phyloP scores from a whole-genome alignment of 2,113 vertebrate species.

The Pristiophorus japonicus region DNA sequence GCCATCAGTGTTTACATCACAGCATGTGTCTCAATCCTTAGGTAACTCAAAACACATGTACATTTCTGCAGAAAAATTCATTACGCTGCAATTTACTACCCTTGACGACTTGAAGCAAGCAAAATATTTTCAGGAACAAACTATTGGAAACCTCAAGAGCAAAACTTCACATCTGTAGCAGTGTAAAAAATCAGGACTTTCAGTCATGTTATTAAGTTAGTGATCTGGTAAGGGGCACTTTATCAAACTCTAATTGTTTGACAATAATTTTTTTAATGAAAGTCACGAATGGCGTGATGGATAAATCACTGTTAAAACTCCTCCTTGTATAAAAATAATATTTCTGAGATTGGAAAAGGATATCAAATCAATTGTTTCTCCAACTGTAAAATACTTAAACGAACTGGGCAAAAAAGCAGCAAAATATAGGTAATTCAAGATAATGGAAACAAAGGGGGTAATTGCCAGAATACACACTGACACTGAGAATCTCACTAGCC shows the following conservation, averaged over 20 bases:
- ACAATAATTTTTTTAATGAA: neutral
- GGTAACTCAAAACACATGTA: slow-evolving; percentile 76
- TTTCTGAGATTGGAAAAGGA: neutral
- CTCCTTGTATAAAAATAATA: neutral
- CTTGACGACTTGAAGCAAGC: slow-evolving; percentile 48
- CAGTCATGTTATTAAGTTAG: neutral
- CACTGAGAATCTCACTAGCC: neutral
- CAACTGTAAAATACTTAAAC: neutral
- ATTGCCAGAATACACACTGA: neutral
- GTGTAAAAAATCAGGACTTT: neutral
- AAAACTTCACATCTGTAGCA: neutral
- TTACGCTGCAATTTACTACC: slow-evolving; percentile 60
- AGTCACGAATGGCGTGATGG: neutral
- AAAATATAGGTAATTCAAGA: neutral
- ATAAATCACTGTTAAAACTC: neutral
- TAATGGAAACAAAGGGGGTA: neutral
- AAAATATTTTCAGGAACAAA: slow-evolving; percentile 12
- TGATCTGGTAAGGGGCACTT: neutral
- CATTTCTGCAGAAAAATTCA: slow-evolving; percentile 57
- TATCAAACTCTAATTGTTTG: neutral
- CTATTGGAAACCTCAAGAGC: neutral
- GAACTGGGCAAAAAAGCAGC: neutral
- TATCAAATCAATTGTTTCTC: neutral
- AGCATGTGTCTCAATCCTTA: slow-evolving; percentile 58
- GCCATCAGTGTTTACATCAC: slow-evolving; percentile 66